Base-by-base conservation (phyloP, 2,113 vertebrate genomes). In the Aptenodytes patagonicus region DNA sequence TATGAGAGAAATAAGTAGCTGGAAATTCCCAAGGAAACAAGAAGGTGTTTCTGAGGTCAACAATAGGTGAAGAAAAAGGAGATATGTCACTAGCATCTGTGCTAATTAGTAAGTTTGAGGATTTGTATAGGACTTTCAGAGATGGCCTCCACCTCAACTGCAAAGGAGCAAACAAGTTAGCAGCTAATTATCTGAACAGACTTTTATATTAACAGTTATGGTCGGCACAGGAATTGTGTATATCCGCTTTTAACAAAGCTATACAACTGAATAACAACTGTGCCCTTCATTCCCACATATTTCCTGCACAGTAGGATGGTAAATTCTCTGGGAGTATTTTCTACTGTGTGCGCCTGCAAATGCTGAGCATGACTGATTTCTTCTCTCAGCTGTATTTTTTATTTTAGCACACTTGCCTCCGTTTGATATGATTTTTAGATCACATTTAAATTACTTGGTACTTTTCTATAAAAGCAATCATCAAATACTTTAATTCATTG, bases 21-120 rank as follows among this genome's bases (percentile, higher is more conserved):
- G 61, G 19, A 91, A 91, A 87, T 61, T 81, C 66, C 57, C 44
- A 92, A 83, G 54, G 64, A 93, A 95, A 93, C 52, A 87, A 95
- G 29, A 79, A 76, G 36, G n/a, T 4, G 18, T 88, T 92, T 96
- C 79, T 61, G 94, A 95, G 69, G 75, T 89, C 96, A 83, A 72
- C 11, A 71, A 3, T 1, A 52, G 26, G 8, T 76, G 47, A 82
- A 85, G 28, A 52, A 90, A 69, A 85, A 79, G 32, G 14, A 71
- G 31, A 18, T 7, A 9, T 5, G 26, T 18, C 58, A 31, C 20
- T 49, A 49, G 1, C 3, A 77, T 14, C 24, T 51, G 34, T 42
- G 73, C 68, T 87, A 89, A 90, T 79, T 28, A 69, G 5, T 11
- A 83, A 70, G 17, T 62, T 24, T n/a, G 21, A 76, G 24, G 10